These are phyloP conservation scores for Conopomorpha cramerella DNA, from an alignment of 1,140 invertebrate species.

Conservation along the genomic window DNA sequence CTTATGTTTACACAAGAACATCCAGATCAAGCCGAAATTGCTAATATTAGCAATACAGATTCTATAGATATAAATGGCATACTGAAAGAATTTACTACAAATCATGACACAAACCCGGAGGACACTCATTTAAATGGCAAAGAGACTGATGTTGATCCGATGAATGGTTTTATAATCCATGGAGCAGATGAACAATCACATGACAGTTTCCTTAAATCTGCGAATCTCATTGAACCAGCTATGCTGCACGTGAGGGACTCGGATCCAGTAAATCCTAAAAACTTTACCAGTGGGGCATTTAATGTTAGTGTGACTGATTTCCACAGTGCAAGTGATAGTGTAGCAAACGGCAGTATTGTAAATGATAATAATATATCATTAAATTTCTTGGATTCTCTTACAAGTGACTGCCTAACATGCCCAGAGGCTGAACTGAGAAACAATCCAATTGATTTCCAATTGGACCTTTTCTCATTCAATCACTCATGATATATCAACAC, in stretches of 20 bases:
- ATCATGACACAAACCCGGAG: background rate
- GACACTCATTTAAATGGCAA: background rate
- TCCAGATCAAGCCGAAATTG: background rate
- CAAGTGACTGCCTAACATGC: slow-evolving; percentile 26
- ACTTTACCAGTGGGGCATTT: slow-evolving; percentile 8
- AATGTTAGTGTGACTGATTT: slow-evolving; percentile 6
- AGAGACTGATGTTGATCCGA: background rate
- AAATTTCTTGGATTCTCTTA: slow-evolving; percentile 39
- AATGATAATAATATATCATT: slow-evolving; percentile 5
- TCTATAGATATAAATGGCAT: background rate
- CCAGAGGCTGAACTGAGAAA: slow-evolving; percentile 34
- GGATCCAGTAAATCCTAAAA: slow-evolving; percentile 6
- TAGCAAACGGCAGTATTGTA: background rate
- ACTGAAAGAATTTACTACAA: background rate
- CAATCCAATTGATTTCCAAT: slow-evolving; percentile 33
- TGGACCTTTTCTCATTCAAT: slow-evolving; percentile 45
- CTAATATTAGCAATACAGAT: too few species aligned
- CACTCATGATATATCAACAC: slow-evolving; percentile 23
- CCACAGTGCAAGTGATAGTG: background rate
- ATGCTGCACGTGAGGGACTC: slow-evolving; percentile 23
- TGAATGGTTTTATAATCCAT: background rate
- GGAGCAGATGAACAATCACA: background rate
- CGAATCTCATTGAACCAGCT: slow-evolving; percentile 22
- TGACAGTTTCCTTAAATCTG: background rate
- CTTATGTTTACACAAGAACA: slow-evolving; percentile 9